These are phyloP conservation scores for Pristionchus entomophagus DNA, from an alignment of 2,888 invertebrate species.

Conservation along the genomic window DNA sequence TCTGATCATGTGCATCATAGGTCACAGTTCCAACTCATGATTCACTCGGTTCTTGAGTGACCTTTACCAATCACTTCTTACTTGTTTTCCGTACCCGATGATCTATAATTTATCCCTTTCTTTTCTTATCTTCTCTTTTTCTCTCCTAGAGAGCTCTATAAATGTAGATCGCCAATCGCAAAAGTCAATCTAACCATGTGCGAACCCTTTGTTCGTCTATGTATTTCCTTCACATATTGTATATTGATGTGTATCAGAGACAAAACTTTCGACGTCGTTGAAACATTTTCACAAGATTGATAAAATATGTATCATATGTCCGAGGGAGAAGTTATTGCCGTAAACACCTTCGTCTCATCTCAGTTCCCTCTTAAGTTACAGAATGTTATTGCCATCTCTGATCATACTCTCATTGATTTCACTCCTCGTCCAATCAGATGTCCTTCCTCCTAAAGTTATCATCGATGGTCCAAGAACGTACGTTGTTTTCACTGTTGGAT, in stretches of 20 bases:
- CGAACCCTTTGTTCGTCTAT: not conserved
- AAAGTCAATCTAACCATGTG: not conserved
- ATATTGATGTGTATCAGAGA: too few species aligned
- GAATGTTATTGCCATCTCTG: conserved; percentile 6
- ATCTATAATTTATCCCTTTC: not conserved
- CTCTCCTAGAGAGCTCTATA: not conserved
- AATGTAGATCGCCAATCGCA: conserved; percentile 14
- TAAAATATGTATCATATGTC: not conserved
- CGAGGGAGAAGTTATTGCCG: not conserved
- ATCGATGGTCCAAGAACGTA: conserved; percentile 22
- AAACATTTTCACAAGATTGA: not conserved
- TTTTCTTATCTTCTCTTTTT: conserved; percentile 28
- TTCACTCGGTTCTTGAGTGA: conserved; percentile 5
- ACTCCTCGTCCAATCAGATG: not conserved
- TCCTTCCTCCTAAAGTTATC: not conserved
- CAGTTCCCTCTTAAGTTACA: too few species aligned
- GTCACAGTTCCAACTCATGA: not conserved
- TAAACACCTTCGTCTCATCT: not conserved
- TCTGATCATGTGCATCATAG: not conserved
- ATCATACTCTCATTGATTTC: not conserved
- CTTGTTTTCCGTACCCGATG: conserved; percentile 11
- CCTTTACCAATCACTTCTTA: not conserved
- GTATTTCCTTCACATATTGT: not conserved
- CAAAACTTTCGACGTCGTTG: too few species aligned
- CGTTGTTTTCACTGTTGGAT: not conserved